These are phyloP conservation scores for Eubucco bourcierii DNA, from an alignment of 2,113 vertebrate genomes.

Conservation along the genomic window DNA sequence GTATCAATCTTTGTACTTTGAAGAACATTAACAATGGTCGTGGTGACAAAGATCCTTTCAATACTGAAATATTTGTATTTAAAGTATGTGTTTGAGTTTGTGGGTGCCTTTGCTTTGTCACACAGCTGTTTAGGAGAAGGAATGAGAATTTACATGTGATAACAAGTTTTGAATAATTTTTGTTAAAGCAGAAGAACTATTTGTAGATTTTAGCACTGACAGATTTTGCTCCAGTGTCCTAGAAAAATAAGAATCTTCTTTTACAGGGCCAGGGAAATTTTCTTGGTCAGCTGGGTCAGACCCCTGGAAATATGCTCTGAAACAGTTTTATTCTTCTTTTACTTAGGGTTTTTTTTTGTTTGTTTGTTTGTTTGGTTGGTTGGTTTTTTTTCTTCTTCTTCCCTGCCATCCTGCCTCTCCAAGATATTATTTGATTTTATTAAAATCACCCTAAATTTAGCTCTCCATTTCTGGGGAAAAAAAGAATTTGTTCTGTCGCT, in stretches of 20 bases:
- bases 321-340: not conserved
- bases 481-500: not conserved
- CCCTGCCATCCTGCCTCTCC: not conserved
- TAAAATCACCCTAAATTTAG: not conserved
- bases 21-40: not conserved
- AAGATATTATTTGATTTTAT: not conserved
- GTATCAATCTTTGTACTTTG: not conserved
- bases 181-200: not conserved
- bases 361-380: no score
- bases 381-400: no score
- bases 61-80: not conserved
- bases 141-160: not conserved
- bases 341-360: not conserved
- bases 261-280: not conserved
- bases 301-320: not conserved
- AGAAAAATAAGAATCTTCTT: not conserved
- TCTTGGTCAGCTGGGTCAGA: not conserved
- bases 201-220: not conserved
- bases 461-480: not conserved
- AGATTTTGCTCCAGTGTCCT: not conserved
- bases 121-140: not conserved
- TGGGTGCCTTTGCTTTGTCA: not conserved
- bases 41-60: not conserved
- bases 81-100: not conserved
- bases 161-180: not conserved